Conservation (phyloP, 2,113 vertebrate species). For the Pithys albifrons region DNA sequence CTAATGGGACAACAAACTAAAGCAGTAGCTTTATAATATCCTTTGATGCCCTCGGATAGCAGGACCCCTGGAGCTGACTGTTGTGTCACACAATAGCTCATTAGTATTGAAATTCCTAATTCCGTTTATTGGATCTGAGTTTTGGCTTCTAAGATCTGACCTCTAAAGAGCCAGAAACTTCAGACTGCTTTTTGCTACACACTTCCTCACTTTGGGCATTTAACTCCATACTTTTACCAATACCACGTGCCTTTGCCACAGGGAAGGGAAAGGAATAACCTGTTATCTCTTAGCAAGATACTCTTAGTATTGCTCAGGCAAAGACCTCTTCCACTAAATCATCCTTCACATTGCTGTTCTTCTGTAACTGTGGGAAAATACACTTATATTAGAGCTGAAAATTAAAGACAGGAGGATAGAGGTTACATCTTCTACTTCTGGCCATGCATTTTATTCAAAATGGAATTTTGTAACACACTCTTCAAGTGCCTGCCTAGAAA, state of each 20-base stretch:
- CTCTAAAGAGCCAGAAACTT: conserved; percentile 19
- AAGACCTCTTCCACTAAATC: neutral
- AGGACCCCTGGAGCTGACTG: conserved; percentile 13
- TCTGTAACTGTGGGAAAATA: neutral
- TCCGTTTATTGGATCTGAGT: conserved; percentile 48
- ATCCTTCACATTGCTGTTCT: neutral
- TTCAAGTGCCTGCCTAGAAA: neutral
- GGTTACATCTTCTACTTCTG: neutral
- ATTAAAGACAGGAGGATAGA: neutral
- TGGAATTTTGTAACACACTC: neutral
- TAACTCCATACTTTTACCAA: neutral
- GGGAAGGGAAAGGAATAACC: neutral
- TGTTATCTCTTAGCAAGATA: neutral
- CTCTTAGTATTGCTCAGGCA: neutral
- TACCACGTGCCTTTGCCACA: neutral
- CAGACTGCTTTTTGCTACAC: neutral
- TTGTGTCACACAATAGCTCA: conserved; percentile 23
- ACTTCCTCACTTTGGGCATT: neutral
- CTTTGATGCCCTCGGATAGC: conserved; percentile 49
- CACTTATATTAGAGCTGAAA: neutral
- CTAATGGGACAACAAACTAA: conserved; percentile 22
- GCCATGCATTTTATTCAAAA: neutral
- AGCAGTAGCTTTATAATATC: conserved; percentile 1
- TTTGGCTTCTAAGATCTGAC: conserved; percentile 27
- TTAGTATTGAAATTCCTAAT: conserved; percentile 58